Percentiles rank a stretch among this genome's conserved stretches.
Conservation (phyloP, 2,797 vertebrate genomes). For the Nothura maculosa region DNA sequence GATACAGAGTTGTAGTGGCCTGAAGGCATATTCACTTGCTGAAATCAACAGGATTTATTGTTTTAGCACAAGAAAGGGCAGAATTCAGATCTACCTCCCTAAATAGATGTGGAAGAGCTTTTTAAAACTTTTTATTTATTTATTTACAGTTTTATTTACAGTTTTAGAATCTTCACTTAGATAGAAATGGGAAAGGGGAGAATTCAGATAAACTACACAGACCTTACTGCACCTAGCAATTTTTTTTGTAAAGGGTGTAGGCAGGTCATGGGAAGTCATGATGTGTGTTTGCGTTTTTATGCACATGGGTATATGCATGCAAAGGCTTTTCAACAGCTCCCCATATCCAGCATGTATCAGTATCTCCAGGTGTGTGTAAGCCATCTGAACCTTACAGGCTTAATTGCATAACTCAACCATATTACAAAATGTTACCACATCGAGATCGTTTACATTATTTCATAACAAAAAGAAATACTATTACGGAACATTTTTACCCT, state of each 20-base stretch:
- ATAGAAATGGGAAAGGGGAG: neutral
- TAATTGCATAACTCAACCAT: constrained; percentile 50
- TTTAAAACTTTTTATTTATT: too few species aligned
- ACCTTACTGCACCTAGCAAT: neutral
- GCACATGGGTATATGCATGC: neutral
- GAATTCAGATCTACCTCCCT: neutral
- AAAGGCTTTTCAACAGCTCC: neutral
- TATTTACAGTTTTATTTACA: neutral
- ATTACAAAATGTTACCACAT: constrained; percentile 62
- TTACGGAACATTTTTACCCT: constrained; percentile 47
- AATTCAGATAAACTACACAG: neutral
- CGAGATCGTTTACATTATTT: constrained; percentile 57
- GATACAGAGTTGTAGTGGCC: neutral
- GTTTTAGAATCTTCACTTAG: neutral
- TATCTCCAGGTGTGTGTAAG: constrained; percentile 34
- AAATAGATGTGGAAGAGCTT: neutral
- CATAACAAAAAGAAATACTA: constrained; percentile 69
- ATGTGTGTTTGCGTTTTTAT: neutral
- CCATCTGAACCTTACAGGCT: constrained; percentile 10
- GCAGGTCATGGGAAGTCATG: neutral
- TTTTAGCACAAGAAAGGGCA: neutral
- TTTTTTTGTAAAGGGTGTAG: neutral
- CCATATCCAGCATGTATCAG: neutral
- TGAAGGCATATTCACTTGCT: neutral
- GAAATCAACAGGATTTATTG: neutral